Base-by-base conservation (phyloP, 1,140 invertebrate species). In the Lasioglossum baleicum region DNA sequence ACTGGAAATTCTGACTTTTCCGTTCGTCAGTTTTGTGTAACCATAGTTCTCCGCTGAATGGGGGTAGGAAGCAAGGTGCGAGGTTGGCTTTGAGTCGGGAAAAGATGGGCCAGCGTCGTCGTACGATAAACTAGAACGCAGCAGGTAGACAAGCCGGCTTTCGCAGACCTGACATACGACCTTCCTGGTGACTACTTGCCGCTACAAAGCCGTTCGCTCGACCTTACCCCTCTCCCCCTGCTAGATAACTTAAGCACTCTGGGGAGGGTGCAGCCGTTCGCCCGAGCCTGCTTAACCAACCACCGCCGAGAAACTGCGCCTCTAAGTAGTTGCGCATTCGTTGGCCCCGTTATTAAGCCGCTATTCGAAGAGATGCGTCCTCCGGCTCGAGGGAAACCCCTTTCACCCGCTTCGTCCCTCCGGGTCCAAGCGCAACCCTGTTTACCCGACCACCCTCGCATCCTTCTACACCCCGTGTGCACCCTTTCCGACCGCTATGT, bases 181-280 rank as follows among this genome's bases (percentile, higher is more conserved):
- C 77, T 88, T 88, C 86, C 86, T 82, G 85, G 81, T 64, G 76
- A 75, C 86, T 88, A 83, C 83, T 88, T 87, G 85, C 81, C 69
- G 67, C 42, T 61, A 75, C 84, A 79, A 88, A 88, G 78, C 81
- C 85, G 60, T 65, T 71, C 51, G 48, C 58, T 53, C 80, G 70
- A 74, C 83, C 74, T 66, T 69, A 73, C 77, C 58, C 60, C 10
- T 13, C 44, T 48, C 44, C 10, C 13, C 44, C 51, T 70, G 13
- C 22, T 53, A 75, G 76, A 85, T 87, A 88, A 88, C 81, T 88
- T 81, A 79, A 87, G 79, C 71, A 78, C 72, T 82, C 60, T 48
- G 44, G 44, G 44, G 8, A 13, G 51, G 64, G 10, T 67, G 67
- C 65, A 69, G 51, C 72, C 73, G 75, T 51, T 67, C 64, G 31